These are phyloP conservation scores for Pectinophora gossypiella DNA, from an alignment of 1,140 invertebrate genomes.

Conservation along the genomic window DNA sequence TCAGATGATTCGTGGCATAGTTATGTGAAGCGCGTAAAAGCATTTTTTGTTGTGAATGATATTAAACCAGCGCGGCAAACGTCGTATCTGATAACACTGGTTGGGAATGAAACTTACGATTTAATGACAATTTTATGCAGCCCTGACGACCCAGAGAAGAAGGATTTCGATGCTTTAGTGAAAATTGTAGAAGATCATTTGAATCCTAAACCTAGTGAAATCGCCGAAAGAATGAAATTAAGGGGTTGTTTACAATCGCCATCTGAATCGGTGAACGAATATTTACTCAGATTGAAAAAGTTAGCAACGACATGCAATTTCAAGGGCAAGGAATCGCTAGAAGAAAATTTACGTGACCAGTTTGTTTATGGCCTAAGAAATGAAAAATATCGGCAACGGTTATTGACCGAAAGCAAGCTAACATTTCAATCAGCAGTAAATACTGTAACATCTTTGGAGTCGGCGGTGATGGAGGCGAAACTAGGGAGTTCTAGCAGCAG, in stretches of 20 bases:
- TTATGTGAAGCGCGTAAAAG: too few relatives aligned
- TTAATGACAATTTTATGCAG: not conserved
- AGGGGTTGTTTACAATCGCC: conserved; percentile 2
- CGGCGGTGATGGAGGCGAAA: not conserved
- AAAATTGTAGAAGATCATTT: conserved; percentile 9
- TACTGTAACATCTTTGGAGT: not conserved
- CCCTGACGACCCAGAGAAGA: not conserved
- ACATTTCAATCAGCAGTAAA: too few relatives aligned
- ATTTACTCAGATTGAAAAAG: conserved; percentile 10
- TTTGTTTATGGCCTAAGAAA: conserved; percentile 7
- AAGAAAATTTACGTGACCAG: conserved; percentile 10
- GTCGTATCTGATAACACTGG: not conserved
- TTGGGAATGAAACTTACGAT: not conserved
- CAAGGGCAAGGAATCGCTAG: not conserved
- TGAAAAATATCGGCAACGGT: not conserved
- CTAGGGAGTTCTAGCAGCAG: not conserved
- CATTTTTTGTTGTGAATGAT: too few relatives aligned
- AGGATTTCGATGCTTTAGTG: not conserved
- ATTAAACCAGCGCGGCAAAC: not conserved
- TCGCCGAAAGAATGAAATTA: conserved; percentile 10
- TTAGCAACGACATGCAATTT: conserved; percentile 7
- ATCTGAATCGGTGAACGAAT: conserved; percentile 11
- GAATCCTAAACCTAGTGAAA: conserved; percentile 8
- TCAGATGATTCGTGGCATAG: too few relatives aligned
- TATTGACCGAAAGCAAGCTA: too few relatives aligned